Evolutionary conservation across 2,113 vertebrate species (phyloP), one percentile per base, ranked within the genome.

Genomic region (Gambusia affinis): DNA sequence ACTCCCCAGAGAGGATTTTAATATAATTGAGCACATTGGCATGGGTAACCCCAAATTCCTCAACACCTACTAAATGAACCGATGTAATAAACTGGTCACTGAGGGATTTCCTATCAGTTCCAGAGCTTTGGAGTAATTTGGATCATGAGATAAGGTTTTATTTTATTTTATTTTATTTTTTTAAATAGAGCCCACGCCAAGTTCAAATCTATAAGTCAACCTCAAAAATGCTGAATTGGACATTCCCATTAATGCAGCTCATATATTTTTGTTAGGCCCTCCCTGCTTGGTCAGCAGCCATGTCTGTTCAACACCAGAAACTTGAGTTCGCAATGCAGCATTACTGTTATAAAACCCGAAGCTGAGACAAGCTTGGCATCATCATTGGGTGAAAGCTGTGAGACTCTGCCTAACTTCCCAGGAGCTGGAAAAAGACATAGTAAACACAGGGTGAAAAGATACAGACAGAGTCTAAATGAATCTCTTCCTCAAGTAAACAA

Each of bases 221-320:
- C 60, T 54, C 14, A 70, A 60, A 79, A 79, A 35, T 30, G n/a
- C 60, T 57, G 2, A 14, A 67, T 33, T 33, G 7, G 71, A 63
- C 15, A 15, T 72, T 84, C 70, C 33, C 27, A 35, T 35, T 60
- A 47, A 51, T 42, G 39, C 42, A 71, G 42, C 60, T 65, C 31
- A 67, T 8, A 37, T 78, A 37, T 78, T 81, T 77, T 85, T 63
- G 39, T 79, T 37, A 30, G 72, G 0, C 75, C 68, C 65, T 39
- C 68, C 67, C 8, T 75, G 79, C 64, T 62, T 68, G 72, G 51
- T 85, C 78, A 85, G 78, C 60, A 61, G 67, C 64, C 78, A 72
- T 61, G 35, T 57, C 63, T 60, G 22, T 72, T n/a, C n/a, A 24
- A 69, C 69, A 64, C 31, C 35, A 64, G 14, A 28, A 12, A 27